Evolutionary conservation across 1,140 invertebrate species (phyloP), one percentile per base, ranked within the genome.

Genomic region (Chelonus insularis): DNA sequence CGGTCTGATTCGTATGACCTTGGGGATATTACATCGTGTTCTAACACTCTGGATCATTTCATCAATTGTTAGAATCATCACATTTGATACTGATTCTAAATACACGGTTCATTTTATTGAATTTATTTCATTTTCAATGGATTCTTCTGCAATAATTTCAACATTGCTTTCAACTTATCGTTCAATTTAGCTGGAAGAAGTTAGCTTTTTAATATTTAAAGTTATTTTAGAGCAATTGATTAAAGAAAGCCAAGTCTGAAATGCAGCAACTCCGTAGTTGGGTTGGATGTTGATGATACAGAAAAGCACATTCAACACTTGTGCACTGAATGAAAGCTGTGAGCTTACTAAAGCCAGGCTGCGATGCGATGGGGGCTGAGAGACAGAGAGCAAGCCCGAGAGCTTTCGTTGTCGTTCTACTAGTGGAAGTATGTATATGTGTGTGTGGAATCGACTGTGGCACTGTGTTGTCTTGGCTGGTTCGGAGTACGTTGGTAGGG

Each of bases 261-360:
- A n/a, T 50, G 12, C 47, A 0, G 14, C 3, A 50, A 25, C 6
- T 5, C 11, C 12, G 14, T 50, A 50, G 6, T 47, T 47, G 7
- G 18, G 34, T 54, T 54, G 18, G 34, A 16, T 54, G 14, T 8
- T 20, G 51, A 45, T 16, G 23, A 43, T 7, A 32, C 12, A 32
- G 25, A 57, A 7, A 29, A 29, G 12, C 14, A 20, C 25, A 36
- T 8, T 37, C 29, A 32, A n/a, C 36, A 5, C 4, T 55, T 20
- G 4, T 54, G 25, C 12, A n/a, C 12, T 64, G 68, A 39, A 54
- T 54, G 64, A 70, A 74, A 74, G 72, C 70, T 73, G 65, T 57
- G 66, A 72, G 72, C 72, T 74, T 71, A 74, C 72, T 74, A 71
- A 73, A 67, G 65, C 65, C 70, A 67, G 67, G 64, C 64, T 68